Percentiles rank a stretch among this genome's conserved stretches.
phyloP scores from a whole-genome alignment of 1,140 invertebrate genomes.

The Acromyrmex charruanus region DNA sequence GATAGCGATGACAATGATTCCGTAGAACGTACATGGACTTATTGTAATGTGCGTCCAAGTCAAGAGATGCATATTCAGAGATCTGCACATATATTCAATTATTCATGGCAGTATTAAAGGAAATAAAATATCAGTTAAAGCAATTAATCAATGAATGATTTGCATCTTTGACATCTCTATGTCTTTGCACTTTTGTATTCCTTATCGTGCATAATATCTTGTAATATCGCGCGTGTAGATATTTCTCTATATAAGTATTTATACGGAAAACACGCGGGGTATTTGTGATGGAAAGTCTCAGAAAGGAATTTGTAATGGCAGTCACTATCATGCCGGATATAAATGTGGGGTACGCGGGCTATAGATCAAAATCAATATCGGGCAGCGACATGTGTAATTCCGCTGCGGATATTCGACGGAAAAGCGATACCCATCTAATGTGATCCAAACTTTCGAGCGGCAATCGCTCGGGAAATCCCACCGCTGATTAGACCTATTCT shows the following conservation, averaged over 20 bases:
- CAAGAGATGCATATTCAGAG: conserved; percentile 18
- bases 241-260: not conserved
- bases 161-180: not conserved
- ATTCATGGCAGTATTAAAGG: not conserved
- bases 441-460: conserved; percentile 27
- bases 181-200: not conserved
- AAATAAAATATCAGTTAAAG: conserved; percentile 19
- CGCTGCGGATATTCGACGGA: conserved; percentile 33
- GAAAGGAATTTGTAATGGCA: conserved; percentile 40
- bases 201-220: not conserved
- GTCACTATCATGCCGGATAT: conserved; percentile 28
- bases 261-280: conserved; percentile 1
- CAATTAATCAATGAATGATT: conserved; percentile 1
- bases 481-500: conserved; percentile 65
- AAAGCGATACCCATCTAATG: conserved; percentile 35
- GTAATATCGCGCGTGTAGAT: not conserved
- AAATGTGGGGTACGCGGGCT: conserved; percentile 20
- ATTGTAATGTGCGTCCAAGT: not conserved
- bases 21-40: not conserved
- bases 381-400: conserved; percentile 39
- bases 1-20: conserved; percentile 41
- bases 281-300: conserved; percentile 42
- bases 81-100: conserved; percentile 3
- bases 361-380: conserved; percentile 40
- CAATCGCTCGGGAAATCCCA: conserved; percentile 37